Percentiles rank a stretch among this genome's conserved stretches.
Evolutionary conservation across 2,797 vertebrate species (phyloP).

Genomic region (Carapus acus): DNA sequence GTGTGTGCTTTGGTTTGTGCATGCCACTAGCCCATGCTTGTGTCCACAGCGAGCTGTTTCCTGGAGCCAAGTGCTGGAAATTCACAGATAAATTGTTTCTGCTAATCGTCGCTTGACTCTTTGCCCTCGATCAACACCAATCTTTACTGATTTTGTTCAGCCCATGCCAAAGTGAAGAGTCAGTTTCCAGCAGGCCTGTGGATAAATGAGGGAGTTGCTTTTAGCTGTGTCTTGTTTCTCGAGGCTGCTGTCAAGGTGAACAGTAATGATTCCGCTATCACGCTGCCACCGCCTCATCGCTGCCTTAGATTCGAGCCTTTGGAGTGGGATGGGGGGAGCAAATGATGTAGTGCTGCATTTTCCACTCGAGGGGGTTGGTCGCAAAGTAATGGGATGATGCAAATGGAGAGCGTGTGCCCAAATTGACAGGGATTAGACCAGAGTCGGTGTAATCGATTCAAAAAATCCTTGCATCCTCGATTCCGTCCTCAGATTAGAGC

Average conservation of each 20-base stretch:
- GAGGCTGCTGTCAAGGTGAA: slow-evolving; percentile 51
- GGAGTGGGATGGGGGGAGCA: slow-evolving; percentile 20
- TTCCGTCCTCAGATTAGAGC: slow-evolving; percentile 51
- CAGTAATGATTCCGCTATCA: slow-evolving; percentile 44
- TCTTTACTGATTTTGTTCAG: slow-evolving; percentile 7
- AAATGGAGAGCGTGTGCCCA: slow-evolving; percentile 51
- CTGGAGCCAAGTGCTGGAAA: no score
- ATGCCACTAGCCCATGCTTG: no score
- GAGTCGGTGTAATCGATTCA: slow-evolving; percentile 60
- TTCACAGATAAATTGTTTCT: no score
- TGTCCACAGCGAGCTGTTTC: no score
- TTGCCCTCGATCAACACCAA: slow-evolving; percentile 1
- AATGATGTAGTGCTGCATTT: slow-evolving; percentile 20
- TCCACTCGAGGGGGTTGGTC: slow-evolving; percentile 26
- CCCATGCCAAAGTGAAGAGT: slow-evolving; percentile 3
- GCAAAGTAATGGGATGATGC: slow-evolving; percentile 60
- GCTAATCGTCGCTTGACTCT: slow-evolving; percentile 2
- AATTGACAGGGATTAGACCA: slow-evolving; percentile 62
- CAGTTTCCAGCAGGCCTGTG: slow-evolving; percentile 15
- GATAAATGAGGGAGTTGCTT: slow-evolving; percentile 46
- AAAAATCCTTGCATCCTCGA: slow-evolving; percentile 39
- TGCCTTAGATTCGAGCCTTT: slow-evolving; percentile 30
- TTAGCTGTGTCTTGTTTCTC: slow-evolving; percentile 46
- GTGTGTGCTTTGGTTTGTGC: no score
- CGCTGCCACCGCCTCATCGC: slow-evolving; percentile 27